A percentile compares a stretch with the other conserved stretches of the same genome.
These are phyloP conservation scores for Perizoma flavofasciatum DNA, from an alignment of 2,888 invertebrate genomes.

Conservation along the genomic window DNA sequence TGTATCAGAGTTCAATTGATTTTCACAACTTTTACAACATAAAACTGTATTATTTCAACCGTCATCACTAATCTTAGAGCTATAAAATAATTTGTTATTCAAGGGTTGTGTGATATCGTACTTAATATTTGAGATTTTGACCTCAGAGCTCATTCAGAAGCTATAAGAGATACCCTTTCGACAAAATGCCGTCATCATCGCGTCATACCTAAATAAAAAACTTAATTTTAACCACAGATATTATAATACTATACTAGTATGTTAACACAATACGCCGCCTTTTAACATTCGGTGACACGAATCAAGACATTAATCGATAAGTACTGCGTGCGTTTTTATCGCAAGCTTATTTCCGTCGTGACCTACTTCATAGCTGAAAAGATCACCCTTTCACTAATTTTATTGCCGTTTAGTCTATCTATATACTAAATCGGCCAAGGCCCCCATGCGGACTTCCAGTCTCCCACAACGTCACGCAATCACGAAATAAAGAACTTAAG, in stretches of 20 bases:
- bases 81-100: neutral
- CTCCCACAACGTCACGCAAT: conserved; percentile 32
- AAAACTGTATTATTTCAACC: too few species aligned
- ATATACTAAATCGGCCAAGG: conserved; percentile 49
- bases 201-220: conserved; percentile 53
- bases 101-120: conserved; percentile 30
- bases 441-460: conserved; percentile 39
- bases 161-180: conserved; percentile 40
- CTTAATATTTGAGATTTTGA: conserved; percentile 47
- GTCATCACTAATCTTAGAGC: neutral
- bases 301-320: conserved; percentile 36
- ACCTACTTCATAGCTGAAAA: conserved; percentile 34
- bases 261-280: conserved; percentile 34
- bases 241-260: conserved; percentile 23
- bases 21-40: too few species aligned
- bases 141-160: conserved; percentile 41
- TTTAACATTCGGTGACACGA: conserved; percentile 31
- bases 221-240: too few species aligned
- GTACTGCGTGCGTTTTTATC: conserved; percentile 25
- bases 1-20: too few species aligned
- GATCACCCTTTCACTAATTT: conserved; percentile 49
- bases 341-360: conserved; percentile 36
- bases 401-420: conserved; percentile 41
- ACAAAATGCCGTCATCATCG: conserved; percentile 37
- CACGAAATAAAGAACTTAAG: conserved; percentile 11